Conservation (phyloP, 2,113 vertebrate species). For the Scomber japonicus region DNA sequence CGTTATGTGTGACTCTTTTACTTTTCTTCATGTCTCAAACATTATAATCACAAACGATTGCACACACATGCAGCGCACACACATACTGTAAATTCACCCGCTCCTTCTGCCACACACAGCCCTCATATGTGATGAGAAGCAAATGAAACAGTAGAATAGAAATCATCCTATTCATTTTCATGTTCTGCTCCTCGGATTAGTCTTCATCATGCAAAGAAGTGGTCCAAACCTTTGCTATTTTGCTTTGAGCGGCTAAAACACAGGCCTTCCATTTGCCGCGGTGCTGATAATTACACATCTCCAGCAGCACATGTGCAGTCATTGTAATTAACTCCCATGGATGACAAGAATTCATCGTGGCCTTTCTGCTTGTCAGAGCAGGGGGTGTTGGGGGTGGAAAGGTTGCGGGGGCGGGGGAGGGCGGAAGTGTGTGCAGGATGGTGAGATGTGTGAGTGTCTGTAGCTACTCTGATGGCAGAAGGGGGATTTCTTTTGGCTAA, state of each 20-base stretch:
- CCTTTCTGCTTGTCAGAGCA: constrained; percentile 62
- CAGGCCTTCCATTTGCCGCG: constrained; percentile 40
- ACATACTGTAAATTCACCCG: too few relatives aligned
- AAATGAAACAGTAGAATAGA: too few relatives aligned
- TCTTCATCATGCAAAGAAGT: constrained; percentile 16
- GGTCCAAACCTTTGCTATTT: constrained; percentile 35
- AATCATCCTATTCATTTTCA: too few relatives aligned
- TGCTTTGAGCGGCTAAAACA: constrained; percentile 39
- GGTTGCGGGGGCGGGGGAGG: constrained; percentile 27
- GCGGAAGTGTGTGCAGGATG: not conserved
- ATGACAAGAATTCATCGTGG: constrained; percentile 76
- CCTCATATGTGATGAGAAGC: constrained; percentile 12
- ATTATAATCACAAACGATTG: not conserved
- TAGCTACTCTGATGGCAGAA: not conserved
- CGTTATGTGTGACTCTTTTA: too few relatives aligned
- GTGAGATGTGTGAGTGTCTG: constrained; percentile 11
- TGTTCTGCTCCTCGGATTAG: constrained; percentile 26
- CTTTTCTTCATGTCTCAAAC: not conserved
- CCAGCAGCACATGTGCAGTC: constrained; percentile 66
- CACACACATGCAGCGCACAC: too few relatives aligned
- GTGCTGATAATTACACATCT: constrained; percentile 79
- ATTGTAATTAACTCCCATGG: constrained; percentile 80
- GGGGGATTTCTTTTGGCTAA: constrained; percentile 5
- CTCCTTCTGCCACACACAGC: not conserved
- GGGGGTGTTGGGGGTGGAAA: constrained; percentile 6